Evolutionary conservation across 1,140 invertebrate species (phyloP), one percentile per base, ranked within the genome.

Genomic region (Oreohelix idahoensis): DNA sequence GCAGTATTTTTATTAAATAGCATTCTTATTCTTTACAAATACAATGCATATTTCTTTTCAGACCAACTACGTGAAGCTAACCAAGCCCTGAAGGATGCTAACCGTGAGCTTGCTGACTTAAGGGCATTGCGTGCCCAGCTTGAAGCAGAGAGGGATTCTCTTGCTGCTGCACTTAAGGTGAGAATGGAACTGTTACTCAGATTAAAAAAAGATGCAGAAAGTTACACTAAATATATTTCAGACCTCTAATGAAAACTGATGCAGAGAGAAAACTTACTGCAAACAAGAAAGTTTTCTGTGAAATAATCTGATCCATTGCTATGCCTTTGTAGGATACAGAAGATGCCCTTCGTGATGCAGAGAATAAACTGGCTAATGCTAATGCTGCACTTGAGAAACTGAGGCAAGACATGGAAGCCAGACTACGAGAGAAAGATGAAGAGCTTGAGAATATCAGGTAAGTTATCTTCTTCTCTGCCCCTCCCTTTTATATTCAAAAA

Each of bases 401-500:
- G 78, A 86, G 89, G 39, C 84, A 86, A 66, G 92, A 93, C 82
- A 91, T 93, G 89, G 92, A 93, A 87, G 88, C 88, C 81, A 89
- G 92, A 84, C 92, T 93, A 42, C 84, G 92, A 70, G 92, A 92
- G 83, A 93, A 93, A 89, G 92, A 93, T 66, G 92, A 93, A 74
- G 92, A 93, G 86, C 88, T 93, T 39, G 92, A 93, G 76, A 89
- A 87, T 85, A 89, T 91, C 87, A 91, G 89, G 90, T 91, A 84
- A 32, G 71, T 23, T 39, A 39, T 15, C 53, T n/a, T 10, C 42
- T 45, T 45, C 42, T 45, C 5, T 45, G n/a, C n/a, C n/a, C n/a
- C n/a, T n/a, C n/a, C n/a, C n/a, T n/a, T n/a, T n/a, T n/a, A n/a
- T n/a, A n/a, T n/a, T n/a, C n/a, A n/a, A n/a, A n/a, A n/a, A n/a